Base-by-base conservation (phyloP, 2,113 vertebrate species). In the Microcebus lehilahytsara region DNA sequence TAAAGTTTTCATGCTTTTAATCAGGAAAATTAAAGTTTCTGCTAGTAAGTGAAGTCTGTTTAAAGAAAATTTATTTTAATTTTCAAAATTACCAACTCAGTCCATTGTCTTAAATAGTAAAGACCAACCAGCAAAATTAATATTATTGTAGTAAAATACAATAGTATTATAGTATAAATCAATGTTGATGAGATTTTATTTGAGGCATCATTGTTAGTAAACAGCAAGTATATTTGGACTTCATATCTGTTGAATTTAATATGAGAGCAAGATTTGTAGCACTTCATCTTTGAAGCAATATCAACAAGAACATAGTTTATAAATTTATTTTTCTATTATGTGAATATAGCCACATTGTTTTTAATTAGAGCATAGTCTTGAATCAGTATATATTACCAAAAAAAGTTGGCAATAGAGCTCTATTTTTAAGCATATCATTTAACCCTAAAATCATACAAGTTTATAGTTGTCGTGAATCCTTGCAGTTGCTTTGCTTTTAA, bases 51-150 rank as follows among this genome's bases (percentile, higher is more conserved):
- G 37, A 95, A 64, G 9, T 37, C 71, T 64, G 22, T 80, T 89
- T 83, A 72, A 93, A 93, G 78, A 93, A 97, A 96, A 87, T n/a
- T 87, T 77, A 85, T 91, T 95, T 34, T 94, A 40, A 60, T 81
- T n/a, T 25, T 85, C 56, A 90, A 37, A 97, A n/a, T 75, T 60
- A 86, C 22, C 67, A 64, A 60, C 13, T 86, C 46, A 60, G 13
- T 95, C n/a, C 32, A 72, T 23, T 72, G 14, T 67, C 37, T 78
- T 83, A 22, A 85, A 12, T 81, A 79, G 10, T 67, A 69, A 85
- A 85, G 42, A 78, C 2, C 16, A 81, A 37, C 88, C 9, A 71
- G 34, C 79, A 87, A 51, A 84, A 23, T 79, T 78, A 49, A 83
- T 58, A 46, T 10, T 30, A 64, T 13, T 64, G 5, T 27, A 12